phyloP scores from a whole-genome alignment of 2,113 vertebrate genomes.

The Semnornis frantzii region DNA sequence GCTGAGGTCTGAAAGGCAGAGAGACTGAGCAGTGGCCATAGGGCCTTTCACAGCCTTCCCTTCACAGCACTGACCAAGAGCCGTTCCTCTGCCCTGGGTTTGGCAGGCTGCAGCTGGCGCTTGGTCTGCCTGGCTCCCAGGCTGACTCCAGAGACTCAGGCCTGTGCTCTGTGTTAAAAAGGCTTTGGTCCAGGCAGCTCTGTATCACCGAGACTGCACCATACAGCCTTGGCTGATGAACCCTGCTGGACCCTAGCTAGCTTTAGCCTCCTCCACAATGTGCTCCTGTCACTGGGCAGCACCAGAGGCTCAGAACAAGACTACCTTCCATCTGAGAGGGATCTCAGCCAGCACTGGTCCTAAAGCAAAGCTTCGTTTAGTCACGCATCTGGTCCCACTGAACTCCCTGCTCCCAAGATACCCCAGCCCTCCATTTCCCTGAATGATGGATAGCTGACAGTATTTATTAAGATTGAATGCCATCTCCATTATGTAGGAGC shows the following conservation, averaged over 20 bases:
- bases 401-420: not conserved
- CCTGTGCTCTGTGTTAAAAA: not conserved
- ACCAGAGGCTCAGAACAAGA: not conserved
- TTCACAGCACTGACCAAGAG: not conserved
- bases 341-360: not conserved
- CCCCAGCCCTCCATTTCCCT: not conserved
- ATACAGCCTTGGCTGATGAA: no score
- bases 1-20: not conserved
- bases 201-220: rapidly evolving
- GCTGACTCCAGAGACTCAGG: not conserved
- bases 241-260: not conserved
- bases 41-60: not conserved
- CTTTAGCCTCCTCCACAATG: not conserved
- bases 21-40: rapidly evolving
- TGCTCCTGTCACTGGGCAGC: not conserved
- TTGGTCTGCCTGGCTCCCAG: not conserved
- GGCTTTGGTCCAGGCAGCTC: not conserved
- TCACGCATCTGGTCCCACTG: not conserved
- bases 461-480: constrained; percentile 3
- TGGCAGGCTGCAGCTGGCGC: rapidly evolving
- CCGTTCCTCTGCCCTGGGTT: not conserved
- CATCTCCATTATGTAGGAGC: constrained; percentile 26
- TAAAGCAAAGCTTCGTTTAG: not conserved
- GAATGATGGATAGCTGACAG: constrained; percentile 2
- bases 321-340: not conserved